Evolutionary conservation across 1,140 invertebrate genomes (phyloP).

Genomic region (Geopemphigus sp.): DNA sequence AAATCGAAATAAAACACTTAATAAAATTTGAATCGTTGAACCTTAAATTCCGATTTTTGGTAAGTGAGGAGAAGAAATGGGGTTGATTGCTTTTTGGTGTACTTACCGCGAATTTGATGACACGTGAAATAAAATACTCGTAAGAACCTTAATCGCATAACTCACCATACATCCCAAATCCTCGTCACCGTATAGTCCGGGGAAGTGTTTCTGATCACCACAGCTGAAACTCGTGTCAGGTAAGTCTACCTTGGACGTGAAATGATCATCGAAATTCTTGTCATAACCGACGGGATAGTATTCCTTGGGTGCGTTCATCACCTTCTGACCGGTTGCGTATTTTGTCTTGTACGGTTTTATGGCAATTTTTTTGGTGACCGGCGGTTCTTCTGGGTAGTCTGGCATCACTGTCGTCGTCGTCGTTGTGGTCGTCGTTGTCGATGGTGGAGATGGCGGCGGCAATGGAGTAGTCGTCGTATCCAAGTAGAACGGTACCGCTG

Average conservation of each 20-base stretch:
- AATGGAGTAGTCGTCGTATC: conserved; percentile 52
- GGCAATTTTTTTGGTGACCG: conserved; percentile 53
- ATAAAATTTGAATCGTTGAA: no score
- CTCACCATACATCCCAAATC: conserved; percentile 88
- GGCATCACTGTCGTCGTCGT: conserved; percentile 49
- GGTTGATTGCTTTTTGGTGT: no score
- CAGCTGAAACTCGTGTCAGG: conserved; percentile 85
- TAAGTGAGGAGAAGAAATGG: no score
- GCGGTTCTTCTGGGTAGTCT: conserved; percentile 52
- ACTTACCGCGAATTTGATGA: no score
- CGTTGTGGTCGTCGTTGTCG: no score
- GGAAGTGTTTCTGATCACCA: conserved; percentile 84
- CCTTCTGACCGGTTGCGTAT: conserved; percentile 62
- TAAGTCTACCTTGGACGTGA: conserved; percentile 76
- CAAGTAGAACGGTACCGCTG: not conserved
- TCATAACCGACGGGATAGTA: conserved; percentile 84
- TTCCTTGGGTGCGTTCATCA: conserved; percentile 84
- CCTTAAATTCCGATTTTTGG: no score
- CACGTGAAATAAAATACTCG: no score
- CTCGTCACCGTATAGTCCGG: conserved; percentile 84
- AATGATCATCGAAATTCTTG: conserved; percentile 84
- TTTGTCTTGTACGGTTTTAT: conserved; percentile 51
- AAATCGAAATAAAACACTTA: no score
- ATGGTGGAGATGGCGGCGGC: conserved; percentile 52
- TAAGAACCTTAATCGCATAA: not conserved